Conservation (phyloP, 2,113 vertebrate genomes). For the Ochotona curzoniae region DNA sequence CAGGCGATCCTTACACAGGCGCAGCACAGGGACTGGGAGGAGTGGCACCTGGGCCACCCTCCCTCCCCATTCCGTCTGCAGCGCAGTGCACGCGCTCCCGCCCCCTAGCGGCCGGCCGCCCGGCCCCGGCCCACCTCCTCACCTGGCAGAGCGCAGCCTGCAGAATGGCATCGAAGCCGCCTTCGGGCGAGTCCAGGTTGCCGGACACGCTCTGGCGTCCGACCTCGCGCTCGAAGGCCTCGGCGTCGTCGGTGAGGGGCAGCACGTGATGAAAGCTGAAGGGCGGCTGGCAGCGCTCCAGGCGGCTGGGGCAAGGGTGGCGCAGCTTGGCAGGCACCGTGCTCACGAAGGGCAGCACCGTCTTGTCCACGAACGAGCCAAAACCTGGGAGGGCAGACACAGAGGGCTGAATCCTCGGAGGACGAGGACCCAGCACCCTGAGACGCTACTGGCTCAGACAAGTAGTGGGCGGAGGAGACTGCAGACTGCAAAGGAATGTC, state of each 20-base stretch:
- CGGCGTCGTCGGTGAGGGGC: conserved; percentile 81
- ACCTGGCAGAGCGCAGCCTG: conserved; percentile 90
- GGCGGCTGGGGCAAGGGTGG: conserved; percentile 85
- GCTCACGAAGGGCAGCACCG: conserved; percentile 87
- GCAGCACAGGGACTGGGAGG: too few species aligned
- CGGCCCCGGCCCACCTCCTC: neutral
- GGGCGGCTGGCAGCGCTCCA: conserved; percentile 85
- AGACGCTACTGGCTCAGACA: neutral
- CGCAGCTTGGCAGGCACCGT: conserved; percentile 79
- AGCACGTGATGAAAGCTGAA: conserved; percentile 88
- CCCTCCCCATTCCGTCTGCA: too few species aligned
- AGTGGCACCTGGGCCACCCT: too few species aligned
- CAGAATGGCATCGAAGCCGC: conserved; percentile 90
- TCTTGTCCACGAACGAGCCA: conserved; percentile 92
- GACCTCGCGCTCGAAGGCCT: conserved; percentile 85
- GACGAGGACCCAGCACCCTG: too few species aligned
- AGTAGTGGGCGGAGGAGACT: neutral
- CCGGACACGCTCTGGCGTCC: conserved; percentile 87
- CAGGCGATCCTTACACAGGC: neutral
- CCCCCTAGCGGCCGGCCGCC: neutral
- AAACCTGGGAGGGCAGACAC: conserved; percentile 83
- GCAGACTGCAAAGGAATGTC: neutral
- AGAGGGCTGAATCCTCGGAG: neutral
- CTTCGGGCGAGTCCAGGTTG: conserved; percentile 89
- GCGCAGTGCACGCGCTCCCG: neutral